Evolutionary conservation across 1,140 invertebrate genomes (phyloP).

Genomic region (Dinoponera quadriceps): DNA sequence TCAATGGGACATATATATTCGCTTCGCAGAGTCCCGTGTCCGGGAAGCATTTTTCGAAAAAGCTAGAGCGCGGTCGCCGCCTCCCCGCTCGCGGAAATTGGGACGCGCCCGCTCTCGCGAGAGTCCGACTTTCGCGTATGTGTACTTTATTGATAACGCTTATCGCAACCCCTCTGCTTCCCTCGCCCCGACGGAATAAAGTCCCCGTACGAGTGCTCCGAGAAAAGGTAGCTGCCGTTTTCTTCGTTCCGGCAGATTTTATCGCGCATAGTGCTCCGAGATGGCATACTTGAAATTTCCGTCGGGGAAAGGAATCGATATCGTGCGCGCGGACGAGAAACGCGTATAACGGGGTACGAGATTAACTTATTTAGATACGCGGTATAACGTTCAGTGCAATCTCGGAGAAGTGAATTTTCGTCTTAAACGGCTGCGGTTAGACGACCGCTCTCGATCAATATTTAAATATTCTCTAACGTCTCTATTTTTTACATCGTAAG

Average conservation of each 20-base stretch:
- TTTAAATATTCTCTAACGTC: not conserved
- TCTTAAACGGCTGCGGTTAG: not conserved
- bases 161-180: slow-evolving; percentile 56
- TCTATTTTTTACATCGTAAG: not conserved
- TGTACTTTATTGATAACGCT: slow-evolving; percentile 72
- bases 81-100: slow-evolving; percentile 64
- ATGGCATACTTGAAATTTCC: slow-evolving; percentile 56
- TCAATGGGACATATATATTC: slow-evolving; percentile 76
- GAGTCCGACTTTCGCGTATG: slow-evolving; percentile 60
- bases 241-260: slow-evolving; percentile 54
- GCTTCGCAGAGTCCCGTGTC: slow-evolving; percentile 49
- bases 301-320: slow-evolving; percentile 40
- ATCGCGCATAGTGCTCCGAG: slow-evolving; percentile 45
- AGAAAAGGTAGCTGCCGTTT: slow-evolving; percentile 44
- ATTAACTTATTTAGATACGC: slow-evolving; percentile 50
- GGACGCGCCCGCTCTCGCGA: slow-evolving; percentile 51
- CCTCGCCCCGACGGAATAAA: slow-evolving; percentile 43
- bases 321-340: slow-evolving; percentile 33
- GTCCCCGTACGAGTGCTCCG: slow-evolving; percentile 29
- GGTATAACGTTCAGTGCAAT: not conserved
- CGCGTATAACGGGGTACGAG: not conserved
- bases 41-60: slow-evolving; percentile 62
- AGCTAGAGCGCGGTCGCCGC: slow-evolving; percentile 39
- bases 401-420: slow-evolving; percentile 4
- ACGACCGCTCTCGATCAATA: too few relatives aligned